phyloP scores from a whole-genome alignment of 1,140 invertebrate species.

The Zaprionus africanus region DNA sequence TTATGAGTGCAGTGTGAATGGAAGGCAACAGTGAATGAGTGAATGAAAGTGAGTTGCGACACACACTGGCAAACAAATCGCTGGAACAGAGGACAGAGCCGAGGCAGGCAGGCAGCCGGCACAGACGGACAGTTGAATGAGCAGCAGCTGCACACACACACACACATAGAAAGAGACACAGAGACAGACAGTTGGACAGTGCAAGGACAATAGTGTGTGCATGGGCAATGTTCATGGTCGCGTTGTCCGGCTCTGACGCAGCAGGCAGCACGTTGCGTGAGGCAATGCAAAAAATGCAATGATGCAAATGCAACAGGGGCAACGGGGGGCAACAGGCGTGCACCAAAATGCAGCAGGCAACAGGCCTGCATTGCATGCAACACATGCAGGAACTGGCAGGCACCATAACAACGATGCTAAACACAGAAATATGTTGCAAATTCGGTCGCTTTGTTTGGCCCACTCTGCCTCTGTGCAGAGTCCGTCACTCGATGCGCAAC shows the following conservation, averaged over 20 bases:
- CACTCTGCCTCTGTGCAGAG: not conserved
- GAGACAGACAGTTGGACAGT: conserved; percentile 29
- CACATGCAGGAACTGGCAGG: conserved; percentile 7
- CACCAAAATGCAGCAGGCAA: conserved; percentile 16
- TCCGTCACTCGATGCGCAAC: conserved; percentile 2
- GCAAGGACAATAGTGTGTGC: conserved; percentile 51
- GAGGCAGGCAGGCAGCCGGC: conserved; percentile 1
- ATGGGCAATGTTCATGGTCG: conserved; percentile 7
- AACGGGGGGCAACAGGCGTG: conserved; percentile 24
- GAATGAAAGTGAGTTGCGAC: conserved; percentile 60
- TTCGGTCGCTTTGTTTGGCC: conserved; percentile 1
- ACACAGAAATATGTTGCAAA: conserved; percentile 50
- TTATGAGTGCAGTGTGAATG: conserved; percentile 62
- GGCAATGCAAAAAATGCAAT: conserved; percentile 49
- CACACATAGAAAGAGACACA: not conserved
- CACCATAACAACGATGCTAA: conserved; percentile 38
- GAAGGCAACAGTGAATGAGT: conserved; percentile 62
- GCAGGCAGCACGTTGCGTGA: conserved; percentile 19
- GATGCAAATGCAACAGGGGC: conserved; percentile 42
- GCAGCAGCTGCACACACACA: conserved; percentile 20
- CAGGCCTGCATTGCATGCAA: conserved; percentile 3
- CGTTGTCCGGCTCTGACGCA: conserved; percentile 21
- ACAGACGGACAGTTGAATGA: conserved; percentile 11
- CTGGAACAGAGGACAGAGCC: not conserved
- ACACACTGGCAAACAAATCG: conserved; percentile 26